Evolutionary conservation across 2,888 invertebrate species (phyloP), one percentile per base, ranked within the genome.

Genomic region (Aphrophora alni): DNA sequence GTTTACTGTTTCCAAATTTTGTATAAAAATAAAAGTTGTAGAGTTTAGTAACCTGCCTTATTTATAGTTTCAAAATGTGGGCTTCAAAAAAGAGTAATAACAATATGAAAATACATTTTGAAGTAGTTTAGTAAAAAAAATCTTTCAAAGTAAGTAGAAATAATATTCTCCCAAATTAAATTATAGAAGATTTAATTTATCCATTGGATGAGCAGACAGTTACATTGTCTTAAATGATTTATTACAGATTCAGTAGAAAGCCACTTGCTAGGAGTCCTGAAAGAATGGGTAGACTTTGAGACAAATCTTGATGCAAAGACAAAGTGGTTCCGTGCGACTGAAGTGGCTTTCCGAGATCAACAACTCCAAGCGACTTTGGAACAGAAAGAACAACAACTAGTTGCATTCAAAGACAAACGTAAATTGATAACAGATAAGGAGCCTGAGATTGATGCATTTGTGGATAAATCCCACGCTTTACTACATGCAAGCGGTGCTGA

Each of bases 221-320:
- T 33, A 5, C 33, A 33, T 33, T 33, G 5, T 3, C 33, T 33
- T 3, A 3, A 3, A 8, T 33, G 33, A 33, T 33, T 3, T 33
- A 5, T 33, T 84, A 14, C 84, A 89, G 92, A 92, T 85, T 90
- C 91, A 33, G 92, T 93, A 8, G 93, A 94, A 86, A 92, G 92
- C 28, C 95, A 95, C 78, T 82, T 97, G 81, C 93, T 93, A 83
- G 91, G 92, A 82, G 92, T 94, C 0, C 88, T 96, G 0, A 91
- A 92, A 76, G 95, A 95, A 87, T 98, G 98, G 98, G 92, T 93
- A 84, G 93, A 93, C 82, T 98, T 97, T 88, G 98, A 98, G 87
- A 91, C 92, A 71, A 93, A 93, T 38, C 90, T 97, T 70, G 96
- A 97, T 84, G 91, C 91, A 27, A 92, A 97, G 38, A 94, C 94